Evolutionary conservation across 1,140 invertebrate species (phyloP).

Genomic region (Triops cancriformis): DNA sequence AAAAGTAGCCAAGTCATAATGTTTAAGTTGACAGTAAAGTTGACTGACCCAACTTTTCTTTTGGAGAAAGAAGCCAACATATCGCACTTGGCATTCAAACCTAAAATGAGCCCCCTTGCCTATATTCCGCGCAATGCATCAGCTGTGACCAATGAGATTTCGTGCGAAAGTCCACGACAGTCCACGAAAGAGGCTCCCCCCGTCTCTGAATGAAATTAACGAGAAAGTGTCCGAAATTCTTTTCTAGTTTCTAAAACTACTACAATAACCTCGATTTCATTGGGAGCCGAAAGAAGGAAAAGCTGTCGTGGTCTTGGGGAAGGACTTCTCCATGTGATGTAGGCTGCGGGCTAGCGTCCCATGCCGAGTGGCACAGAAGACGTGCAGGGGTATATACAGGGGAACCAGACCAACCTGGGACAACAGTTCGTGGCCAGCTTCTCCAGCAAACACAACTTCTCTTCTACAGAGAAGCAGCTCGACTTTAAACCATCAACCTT

Average conservation of each 20-base stretch:
- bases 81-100: neutral
- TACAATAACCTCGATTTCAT: slow-evolving; percentile 14
- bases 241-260: neutral
- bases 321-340: neutral
- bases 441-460: slow-evolving; percentile 4
- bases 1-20: slow-evolving; percentile 1
- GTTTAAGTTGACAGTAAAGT: neutral
- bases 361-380: neutral
- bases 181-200: neutral
- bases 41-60: neutral
- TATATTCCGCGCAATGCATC: neutral
- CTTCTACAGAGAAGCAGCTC: neutral
- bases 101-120: neutral
- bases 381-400: neutral
- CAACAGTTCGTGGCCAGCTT: neutral
- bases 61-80: neutral
- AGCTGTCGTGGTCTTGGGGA: neutral
- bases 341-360: neutral
- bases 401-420: neutral
- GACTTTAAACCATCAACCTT: neutral
- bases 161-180: neutral
- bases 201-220: neutral
- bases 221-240: slow-evolving; percentile 13
- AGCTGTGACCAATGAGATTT: neutral
- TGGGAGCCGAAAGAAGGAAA: neutral